Conservation (phyloP, 2,113 vertebrate genomes). For the Lampris megalopsis region DNA sequence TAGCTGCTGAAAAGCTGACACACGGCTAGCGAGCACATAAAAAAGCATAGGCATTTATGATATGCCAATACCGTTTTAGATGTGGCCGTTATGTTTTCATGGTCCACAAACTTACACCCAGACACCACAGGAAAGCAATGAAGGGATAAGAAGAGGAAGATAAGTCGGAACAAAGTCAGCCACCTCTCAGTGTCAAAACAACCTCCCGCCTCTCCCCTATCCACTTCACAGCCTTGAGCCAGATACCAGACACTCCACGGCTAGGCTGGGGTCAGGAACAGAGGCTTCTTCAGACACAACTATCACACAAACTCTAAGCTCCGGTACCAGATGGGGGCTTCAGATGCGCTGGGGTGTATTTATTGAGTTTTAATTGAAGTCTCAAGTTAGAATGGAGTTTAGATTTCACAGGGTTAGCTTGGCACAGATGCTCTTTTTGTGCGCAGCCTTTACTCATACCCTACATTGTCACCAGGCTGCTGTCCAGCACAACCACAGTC, state of each 20-base stretch:
- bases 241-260: constrained; percentile 61
- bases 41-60: not conserved
- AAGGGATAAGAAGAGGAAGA: constrained; percentile 52
- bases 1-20: not conserved
- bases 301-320: constrained; percentile 30
- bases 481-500: no score
- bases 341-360: constrained; percentile 7
- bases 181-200: constrained; percentile 76
- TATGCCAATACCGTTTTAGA: not conserved
- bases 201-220: constrained; percentile 67
- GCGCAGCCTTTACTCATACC: no score
- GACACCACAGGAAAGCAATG: constrained; percentile 53
- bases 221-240: constrained; percentile 46
- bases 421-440: no score
- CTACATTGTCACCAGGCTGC: no score
- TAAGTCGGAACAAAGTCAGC: constrained; percentile 77
- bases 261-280: constrained; percentile 51
- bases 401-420: no score
- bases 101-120: constrained; percentile 12
- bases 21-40: not conserved
- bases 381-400: not conserved
- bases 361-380: constrained; percentile 9
- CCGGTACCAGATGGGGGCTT: constrained; percentile 20
- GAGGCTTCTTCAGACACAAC: constrained; percentile 69
- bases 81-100: constrained; percentile 18